These are phyloP conservation scores for Chelonia mydas DNA, from an alignment of 2,797 vertebrate species.

Conservation along the genomic window DNA sequence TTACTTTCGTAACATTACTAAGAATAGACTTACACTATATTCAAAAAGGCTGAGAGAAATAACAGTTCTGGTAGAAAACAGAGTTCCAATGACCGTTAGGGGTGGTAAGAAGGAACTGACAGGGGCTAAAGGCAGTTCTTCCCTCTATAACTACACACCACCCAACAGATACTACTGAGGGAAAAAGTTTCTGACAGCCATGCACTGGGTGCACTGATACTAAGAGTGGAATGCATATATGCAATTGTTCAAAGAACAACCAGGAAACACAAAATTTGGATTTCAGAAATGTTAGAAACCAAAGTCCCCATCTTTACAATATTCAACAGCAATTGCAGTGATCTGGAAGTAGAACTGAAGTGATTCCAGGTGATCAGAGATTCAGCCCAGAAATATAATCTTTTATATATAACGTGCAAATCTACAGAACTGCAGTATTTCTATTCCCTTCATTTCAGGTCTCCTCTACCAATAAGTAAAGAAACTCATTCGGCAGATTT, in stretches of 20 bases:
- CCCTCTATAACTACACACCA: too few relatives aligned
- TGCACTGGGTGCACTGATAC: too few relatives aligned
- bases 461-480: conserved; percentile 48
- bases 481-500: conserved; percentile 63
- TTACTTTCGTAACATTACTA: too few relatives aligned
- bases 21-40: too few relatives aligned
- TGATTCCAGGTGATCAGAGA: background rate
- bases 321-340: background rate
- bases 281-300: background rate
- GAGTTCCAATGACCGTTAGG: too few relatives aligned
- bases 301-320: background rate
- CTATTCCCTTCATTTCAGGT: background rate
- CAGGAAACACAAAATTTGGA: background rate
- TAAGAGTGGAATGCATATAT: too few relatives aligned
- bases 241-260: background rate
- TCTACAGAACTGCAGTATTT: background rate
- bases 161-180: too few relatives aligned
- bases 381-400: background rate
- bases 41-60: too few relatives aligned
- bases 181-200: too few relatives aligned
- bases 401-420: background rate
- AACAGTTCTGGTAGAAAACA: too few relatives aligned
- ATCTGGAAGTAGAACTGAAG: background rate
- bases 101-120: too few relatives aligned
- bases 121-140: too few relatives aligned